Base-by-base conservation (phyloP, 2,113 vertebrate species). In the Nyctereutes procyonoides region DNA sequence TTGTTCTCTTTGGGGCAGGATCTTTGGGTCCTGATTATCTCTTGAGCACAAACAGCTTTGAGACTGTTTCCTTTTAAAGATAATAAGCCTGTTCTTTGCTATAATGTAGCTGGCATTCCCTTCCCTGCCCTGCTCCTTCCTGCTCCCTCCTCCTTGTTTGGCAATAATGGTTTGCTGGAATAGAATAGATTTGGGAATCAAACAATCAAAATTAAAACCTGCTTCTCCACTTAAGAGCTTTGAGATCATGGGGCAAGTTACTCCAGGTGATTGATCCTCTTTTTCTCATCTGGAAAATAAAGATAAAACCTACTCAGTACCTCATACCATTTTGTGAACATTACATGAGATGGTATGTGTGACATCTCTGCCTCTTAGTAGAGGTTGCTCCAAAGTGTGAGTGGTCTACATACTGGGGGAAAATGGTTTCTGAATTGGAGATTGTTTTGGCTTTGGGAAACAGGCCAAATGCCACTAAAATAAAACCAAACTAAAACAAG, bases 171-270 rank as follows among this genome's bases (percentile, higher is more conserved):
- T 96, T 88, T 82, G n/a, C 67, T 94, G 19, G 12, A 74, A 67
- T 28, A 85, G 30, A 80, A 74, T 26, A 71, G 88, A 94, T 55
- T 95, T 84, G 71, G 94, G 65, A 92, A 77, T 80, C 69, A 86
- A 87, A 51, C 20, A 77, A 3, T 89, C 83, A 79, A 55, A 81
- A 62, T 89, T 53, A 93, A 96, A 93, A 10, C 28, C 15, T 63
- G 8, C 67, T 55, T 89, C 63, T 69, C 20, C 2, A 22, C 63
- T 65, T 73, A 20, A 26, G 62, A 19, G 30, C 79, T 71, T 1
- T 84, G 53, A 71, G 71, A 62, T 90, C 19, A 16, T 38, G 16
- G 32, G 73, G 15, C 48, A 60, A 28, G 62, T 13, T 58, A 14
- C 2, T 15, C 69, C 24, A 43, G 35, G n/a, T 38, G 26, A 20